Evolutionary conservation across 2,113 vertebrate genomes (phyloP).

Genomic region (Neopipo cinnamomea): DNA sequence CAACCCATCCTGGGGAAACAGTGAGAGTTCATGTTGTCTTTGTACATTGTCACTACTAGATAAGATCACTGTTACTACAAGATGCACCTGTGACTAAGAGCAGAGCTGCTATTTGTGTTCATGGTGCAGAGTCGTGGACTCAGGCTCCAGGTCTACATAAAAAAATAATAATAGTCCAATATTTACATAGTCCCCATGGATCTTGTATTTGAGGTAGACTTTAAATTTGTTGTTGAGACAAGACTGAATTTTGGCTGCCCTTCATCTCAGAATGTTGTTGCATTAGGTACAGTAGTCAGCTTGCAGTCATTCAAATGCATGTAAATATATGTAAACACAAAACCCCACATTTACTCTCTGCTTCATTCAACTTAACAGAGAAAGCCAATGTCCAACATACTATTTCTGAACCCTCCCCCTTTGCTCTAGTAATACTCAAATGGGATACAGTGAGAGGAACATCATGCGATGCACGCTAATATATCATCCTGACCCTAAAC

Average conservation of each 20-base stretch:
- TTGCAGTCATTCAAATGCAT: not conserved
- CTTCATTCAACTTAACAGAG: not conserved
- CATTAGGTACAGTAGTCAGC: not conserved
- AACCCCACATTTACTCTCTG: not conserved
- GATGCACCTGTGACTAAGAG: not conserved
- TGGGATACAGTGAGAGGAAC: not conserved
- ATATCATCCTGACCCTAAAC: not conserved
- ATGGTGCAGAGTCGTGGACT: not conserved
- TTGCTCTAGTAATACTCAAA: not conserved
- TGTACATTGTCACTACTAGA: not conserved
- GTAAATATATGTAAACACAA: not conserved
- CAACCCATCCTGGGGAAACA: not conserved
- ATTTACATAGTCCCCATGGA: not conserved
- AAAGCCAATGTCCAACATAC: not conserved
- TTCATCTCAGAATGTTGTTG: not conserved
- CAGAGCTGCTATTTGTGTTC: not conserved
- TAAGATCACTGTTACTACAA: not conserved
- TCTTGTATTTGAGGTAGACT: not conserved
- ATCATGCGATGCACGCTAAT: not conserved
- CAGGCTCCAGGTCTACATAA: not conserved
- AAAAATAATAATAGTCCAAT: not conserved
- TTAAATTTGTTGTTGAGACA: not conserved
- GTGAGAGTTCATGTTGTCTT: constrained; percentile 6
- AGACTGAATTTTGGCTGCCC: not conserved
- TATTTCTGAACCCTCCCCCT: not conserved